phyloP scores from a whole-genome alignment of 1,140 invertebrate genomes.

The Eueides isabella region DNA sequence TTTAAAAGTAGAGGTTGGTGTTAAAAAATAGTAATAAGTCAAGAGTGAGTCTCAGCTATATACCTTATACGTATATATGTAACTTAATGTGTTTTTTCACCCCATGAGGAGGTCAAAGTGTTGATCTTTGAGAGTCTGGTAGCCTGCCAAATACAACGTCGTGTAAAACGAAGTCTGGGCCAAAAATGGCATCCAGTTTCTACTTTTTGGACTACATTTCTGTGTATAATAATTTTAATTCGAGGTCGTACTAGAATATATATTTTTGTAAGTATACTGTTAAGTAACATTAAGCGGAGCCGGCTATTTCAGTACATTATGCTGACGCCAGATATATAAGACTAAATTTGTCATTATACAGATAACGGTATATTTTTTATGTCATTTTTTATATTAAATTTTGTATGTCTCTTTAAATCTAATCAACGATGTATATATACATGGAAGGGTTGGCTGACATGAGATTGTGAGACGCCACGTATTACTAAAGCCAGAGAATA shows the following conservation, averaged over 20 bases:
- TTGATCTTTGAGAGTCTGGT: constrained; percentile 25
- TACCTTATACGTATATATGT: not conserved
- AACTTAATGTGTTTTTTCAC: constrained; percentile 33
- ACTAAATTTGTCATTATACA: not conserved
- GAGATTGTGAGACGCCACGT: no score
- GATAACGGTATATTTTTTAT: no score
- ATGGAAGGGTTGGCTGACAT: no score
- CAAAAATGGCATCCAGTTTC: constrained; percentile 20
- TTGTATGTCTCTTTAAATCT: no score
- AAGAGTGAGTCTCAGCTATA: no score
- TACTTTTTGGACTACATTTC: constrained; percentile 14
- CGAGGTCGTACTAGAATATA: constrained; percentile 5
- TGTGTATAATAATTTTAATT: constrained; percentile 14
- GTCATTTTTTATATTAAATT: no score
- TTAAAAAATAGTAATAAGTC: not conserved
- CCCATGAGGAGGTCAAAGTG: constrained; percentile 22
- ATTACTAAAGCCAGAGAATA: no score
- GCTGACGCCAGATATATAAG: not conserved
- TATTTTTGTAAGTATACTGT: not conserved
- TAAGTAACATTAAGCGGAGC: not conserved
- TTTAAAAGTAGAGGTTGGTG: not conserved
- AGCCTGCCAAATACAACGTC: constrained; percentile 27
- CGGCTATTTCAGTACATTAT: not conserved
- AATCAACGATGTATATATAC: no score
- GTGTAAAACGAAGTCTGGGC: constrained; percentile 12